These are phyloP conservation scores for Myxocyprinus asiaticus DNA, from an alignment of 2,113 vertebrate genomes.

Conservation along the genomic window DNA sequence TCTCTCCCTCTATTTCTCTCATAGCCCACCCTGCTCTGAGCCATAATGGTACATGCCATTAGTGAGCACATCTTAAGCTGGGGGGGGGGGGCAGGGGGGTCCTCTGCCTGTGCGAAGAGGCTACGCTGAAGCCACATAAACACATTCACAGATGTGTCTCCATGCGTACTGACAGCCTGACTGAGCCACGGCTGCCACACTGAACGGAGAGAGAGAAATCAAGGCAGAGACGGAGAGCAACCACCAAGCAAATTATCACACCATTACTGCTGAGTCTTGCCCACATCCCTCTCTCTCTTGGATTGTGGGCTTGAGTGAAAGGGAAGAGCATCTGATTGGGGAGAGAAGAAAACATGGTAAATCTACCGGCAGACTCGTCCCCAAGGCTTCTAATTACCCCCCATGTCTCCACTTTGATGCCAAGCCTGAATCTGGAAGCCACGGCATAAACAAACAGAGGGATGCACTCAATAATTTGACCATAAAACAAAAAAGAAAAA, in stretches of 20 bases:
- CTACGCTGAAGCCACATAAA: constrained; percentile 76
- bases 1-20: constrained; percentile 43
- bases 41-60: constrained; percentile 86
- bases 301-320: constrained; percentile 27
- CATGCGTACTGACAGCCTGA: constrained; percentile 66
- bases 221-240: constrained; percentile 32
- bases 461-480: constrained; percentile 63
- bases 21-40: constrained; percentile 80
- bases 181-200: constrained; percentile 39
- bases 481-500: constrained; percentile 59
- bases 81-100: constrained; percentile 69
- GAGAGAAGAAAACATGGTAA: constrained; percentile 49
- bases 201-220: constrained; percentile 51
- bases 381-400: constrained; percentile 21
- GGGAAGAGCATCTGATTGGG: constrained; percentile 38
- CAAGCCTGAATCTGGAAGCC: constrained; percentile 60
- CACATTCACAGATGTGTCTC: constrained; percentile 80
- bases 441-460: constrained; percentile 65
- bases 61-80: constrained; percentile 75
- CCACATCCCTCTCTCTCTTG: constrained; percentile 49
- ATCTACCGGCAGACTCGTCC: constrained; percentile 54
- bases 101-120: constrained; percentile 75
- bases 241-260: constrained; percentile 54
- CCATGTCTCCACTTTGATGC: constrained; percentile 49
- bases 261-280: constrained; percentile 54